phyloP scores from a whole-genome alignment of 2,797 vertebrate species.

The Agapornis canus region DNA sequence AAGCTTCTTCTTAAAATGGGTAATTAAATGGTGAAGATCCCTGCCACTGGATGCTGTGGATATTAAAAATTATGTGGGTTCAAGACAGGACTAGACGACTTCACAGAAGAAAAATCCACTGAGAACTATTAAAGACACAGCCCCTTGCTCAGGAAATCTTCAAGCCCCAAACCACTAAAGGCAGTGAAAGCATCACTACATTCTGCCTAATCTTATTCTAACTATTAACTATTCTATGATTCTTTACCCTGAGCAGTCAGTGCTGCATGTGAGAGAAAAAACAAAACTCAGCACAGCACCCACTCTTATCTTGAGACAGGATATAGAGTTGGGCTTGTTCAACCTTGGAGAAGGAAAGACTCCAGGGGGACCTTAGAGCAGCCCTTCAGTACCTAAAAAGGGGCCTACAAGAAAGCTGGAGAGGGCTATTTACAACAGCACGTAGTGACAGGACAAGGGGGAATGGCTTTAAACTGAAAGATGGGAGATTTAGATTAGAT shows the following conservation, averaged over 20 bases:
- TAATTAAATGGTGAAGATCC: neutral
- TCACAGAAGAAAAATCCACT: conserved; percentile 14
- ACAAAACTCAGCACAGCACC: neutral
- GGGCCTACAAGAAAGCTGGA: neutral
- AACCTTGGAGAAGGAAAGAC: neutral
- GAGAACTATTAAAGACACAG: conserved; percentile 14
- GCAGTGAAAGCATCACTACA: neutral
- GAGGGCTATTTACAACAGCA: neutral
- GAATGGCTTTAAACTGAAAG: neutral
- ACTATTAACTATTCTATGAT: neutral
- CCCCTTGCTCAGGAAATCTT: neutral
- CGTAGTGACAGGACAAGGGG: neutral
- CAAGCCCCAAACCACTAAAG: neutral
- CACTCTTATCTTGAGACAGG: neutral
- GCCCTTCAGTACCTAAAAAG: neutral
- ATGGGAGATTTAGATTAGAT: neutral
- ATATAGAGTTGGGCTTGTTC: neutral
- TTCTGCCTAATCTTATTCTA: neutral
- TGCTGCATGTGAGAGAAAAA: neutral
- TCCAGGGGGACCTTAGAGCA: neutral
- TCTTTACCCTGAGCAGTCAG: neutral
- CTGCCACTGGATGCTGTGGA: neutral
- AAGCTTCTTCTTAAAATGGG: neutral
- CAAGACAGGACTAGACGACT: neutral
- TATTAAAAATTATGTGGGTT: neutral